Base-by-base conservation (phyloP, 2,113 vertebrate species). In the Addax nasomaculatus region DNA sequence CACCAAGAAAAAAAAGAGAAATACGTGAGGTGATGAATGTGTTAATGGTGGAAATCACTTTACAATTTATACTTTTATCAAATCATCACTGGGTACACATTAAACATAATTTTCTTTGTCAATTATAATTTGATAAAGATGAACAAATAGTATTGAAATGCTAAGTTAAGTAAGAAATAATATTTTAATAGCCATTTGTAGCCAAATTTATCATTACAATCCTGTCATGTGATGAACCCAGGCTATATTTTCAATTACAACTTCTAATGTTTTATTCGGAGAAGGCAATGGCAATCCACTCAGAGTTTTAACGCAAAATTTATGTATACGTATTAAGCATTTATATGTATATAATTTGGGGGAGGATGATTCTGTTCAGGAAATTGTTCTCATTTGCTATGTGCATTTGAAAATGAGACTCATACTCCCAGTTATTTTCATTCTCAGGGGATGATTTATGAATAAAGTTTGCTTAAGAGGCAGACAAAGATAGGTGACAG, bases 361-460 rank as follows among this genome's bases (percentile, higher is more conserved):
- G 45, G 36, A 55, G 0, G n/a, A 84, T 78, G 5, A 80, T 85
- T 88, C 57, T 80, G 19, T 47, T 33, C 15, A 67, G 47, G 25
- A 95, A 88, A 27, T 90, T 73, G 47, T 84, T 78, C 19, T 92
- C 39, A 88, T 73, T 93, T 85, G 33, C 36, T 90, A 39, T 29
- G 67, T 95, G 25, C 12, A 21, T 94, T 93, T 84, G 43, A 89
- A 95, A 95, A 98, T 55, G 29, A 97, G 55, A 95, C 43, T 25
- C 16, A 12, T 51, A 43, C 39, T 43, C 43, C 80, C 0, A 0
- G 79, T 49, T 64, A n/a, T 0, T 0, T 15, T 96, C 5, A 93
- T 30, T 49, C 49, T 90, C 45, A 67, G 11, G 21, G 84, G 47
- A 27, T 96, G 7, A 89, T 96, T 96, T 96, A 64, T 95, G 58